Conservation (phyloP, 2,797 vertebrate species). For the Falco rusticolus region DNA sequence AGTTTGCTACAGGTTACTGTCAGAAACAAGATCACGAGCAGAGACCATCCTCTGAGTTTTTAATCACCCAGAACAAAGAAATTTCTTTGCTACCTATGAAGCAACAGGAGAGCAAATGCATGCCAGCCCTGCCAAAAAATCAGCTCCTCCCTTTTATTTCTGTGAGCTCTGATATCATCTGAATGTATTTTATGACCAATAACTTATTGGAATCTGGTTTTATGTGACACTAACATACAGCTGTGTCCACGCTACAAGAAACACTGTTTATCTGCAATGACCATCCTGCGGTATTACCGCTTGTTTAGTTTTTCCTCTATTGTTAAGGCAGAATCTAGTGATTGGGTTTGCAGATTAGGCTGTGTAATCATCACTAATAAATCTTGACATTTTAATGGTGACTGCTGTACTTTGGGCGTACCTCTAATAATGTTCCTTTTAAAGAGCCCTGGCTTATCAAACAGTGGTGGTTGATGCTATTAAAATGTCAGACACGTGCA, state of each 20-base stretch:
- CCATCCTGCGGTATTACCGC: neutral
- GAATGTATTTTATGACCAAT: neutral
- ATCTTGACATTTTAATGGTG: conserved; percentile 26
- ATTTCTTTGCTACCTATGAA: neutral
- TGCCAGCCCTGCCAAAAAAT: neutral
- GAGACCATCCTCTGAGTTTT: neutral
- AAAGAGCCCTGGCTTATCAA: neutral
- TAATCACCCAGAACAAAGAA: neutral
- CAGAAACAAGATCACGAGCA: neutral
- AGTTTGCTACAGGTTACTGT: neutral
- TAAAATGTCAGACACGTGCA: conserved; percentile 48
- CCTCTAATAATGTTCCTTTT: neutral
- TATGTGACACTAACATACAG: neutral
- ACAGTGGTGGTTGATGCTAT: neutral
- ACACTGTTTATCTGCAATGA: neutral
- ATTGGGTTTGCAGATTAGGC: neutral
- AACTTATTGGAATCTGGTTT: neutral
- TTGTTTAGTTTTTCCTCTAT: neutral
- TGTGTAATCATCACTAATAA: conserved; percentile 3
- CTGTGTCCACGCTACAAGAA: neutral
- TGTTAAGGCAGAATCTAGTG: neutral
- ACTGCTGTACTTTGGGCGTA: neutral
- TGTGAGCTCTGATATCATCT: neutral
- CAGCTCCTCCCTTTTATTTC: neutral
- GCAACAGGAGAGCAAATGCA: neutral